Conservation (phyloP, 2,888 invertebrate species). For the Calameuta pallipes region DNA sequence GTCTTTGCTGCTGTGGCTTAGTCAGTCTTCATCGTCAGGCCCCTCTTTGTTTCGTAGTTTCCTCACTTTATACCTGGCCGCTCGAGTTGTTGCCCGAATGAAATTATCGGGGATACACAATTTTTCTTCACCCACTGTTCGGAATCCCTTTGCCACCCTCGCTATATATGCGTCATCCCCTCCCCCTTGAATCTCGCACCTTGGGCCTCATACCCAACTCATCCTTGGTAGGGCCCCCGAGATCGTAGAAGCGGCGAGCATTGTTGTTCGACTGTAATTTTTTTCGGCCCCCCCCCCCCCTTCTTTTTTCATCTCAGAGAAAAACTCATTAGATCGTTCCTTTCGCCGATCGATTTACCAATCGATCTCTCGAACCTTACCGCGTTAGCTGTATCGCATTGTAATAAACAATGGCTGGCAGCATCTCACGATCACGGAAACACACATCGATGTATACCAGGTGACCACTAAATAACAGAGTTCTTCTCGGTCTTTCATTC, state of each 20-base stretch:
- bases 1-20: neutral
- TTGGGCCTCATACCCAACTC: conserved; percentile 13
- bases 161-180: conserved; percentile 6
- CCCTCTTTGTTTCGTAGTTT: conserved; percentile 9
- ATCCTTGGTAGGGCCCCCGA: conserved; percentile 3
- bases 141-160: conserved; percentile 2
- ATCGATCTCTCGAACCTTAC: no score
- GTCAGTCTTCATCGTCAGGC: neutral
- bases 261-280: conserved; percentile 24
- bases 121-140: conserved; percentile 20
- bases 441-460: no score
- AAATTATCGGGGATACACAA: conserved; percentile 35
- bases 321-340: neutral
- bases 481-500: no score
- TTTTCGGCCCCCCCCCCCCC: neutral
- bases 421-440: no score
- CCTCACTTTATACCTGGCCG: conserved; percentile 31
- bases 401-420: no score
- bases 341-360: no score
- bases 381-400: no score
- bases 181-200: neutral
- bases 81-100: conserved; percentile 26
- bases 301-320: conserved; percentile 4
- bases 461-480: no score
- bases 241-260: conserved; percentile 8